Evolutionary conservation across 2,797 vertebrate species (phyloP).

Genomic region (Sebastes steindachneri): DNA sequence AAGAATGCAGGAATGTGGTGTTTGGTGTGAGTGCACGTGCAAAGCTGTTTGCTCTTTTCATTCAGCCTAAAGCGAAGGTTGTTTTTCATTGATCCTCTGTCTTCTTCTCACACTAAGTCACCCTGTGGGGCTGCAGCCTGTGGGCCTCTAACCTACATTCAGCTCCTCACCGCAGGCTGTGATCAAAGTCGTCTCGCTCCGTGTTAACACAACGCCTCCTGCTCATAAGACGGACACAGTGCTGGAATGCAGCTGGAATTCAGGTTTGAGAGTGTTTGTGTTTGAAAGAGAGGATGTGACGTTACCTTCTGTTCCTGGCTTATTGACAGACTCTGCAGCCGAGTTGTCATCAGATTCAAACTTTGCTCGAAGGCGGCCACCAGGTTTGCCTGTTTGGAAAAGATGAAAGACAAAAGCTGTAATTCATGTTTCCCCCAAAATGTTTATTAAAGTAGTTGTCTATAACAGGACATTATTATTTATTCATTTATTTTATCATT

Average conservation of each 20-base stretch:
- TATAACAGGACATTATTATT: background rate
- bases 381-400: constrained; percentile 89
- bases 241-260: constrained; percentile 40
- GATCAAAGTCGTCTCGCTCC: constrained; percentile 56
- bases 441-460: background rate
- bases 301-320: constrained; percentile 94
- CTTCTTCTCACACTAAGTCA: constrained; percentile 1
- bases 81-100: constrained; percentile 12
- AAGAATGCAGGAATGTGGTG: constrained; percentile 66
- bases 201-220: background rate
- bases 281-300: constrained; percentile 3
- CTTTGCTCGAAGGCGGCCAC: constrained; percentile 98
- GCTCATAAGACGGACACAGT: background rate
- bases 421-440: background rate
- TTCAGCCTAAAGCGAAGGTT: constrained; percentile 17
- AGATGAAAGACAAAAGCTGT: background rate
- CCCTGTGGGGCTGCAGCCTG: background rate
- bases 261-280: constrained; percentile 17
- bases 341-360: constrained; percentile 93
- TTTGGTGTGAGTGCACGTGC: constrained; percentile 47
- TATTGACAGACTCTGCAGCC: constrained; percentile 90
- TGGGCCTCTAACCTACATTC: constrained; percentile 55
- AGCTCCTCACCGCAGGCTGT: constrained; percentile 43
- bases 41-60: constrained; percentile 19
- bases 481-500: background rate